Percentiles rank a stretch among this genome's conserved stretches.
Evolutionary conservation across 2,888 invertebrate genomes (phyloP).

Genomic region (Ophonus ardosiacus): DNA sequence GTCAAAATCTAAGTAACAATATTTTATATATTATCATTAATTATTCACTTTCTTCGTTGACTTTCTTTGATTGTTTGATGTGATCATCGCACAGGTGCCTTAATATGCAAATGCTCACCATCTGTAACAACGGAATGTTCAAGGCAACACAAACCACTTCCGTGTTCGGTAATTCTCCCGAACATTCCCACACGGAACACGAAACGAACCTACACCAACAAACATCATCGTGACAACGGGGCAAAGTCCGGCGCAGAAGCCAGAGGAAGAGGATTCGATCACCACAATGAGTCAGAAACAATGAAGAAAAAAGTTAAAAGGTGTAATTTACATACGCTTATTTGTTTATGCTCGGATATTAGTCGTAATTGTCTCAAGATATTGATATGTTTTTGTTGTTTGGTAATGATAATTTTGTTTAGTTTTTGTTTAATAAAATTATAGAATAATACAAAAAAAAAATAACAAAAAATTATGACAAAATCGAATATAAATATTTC

Average conservation of each 20-base stretch:
- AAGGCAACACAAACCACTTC: conserved; percentile 16
- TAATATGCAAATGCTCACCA: conserved; percentile 1
- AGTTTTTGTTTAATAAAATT: neutral
- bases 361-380: conserved; percentile 2
- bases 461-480: neutral
- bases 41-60: no score
- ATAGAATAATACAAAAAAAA: neutral
- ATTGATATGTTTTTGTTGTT: neutral
- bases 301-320: neutral
- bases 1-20: no score
- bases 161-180: conserved; percentile 21
- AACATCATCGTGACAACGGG: neutral
- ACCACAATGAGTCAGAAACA: neutral
- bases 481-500: no score
- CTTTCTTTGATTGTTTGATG: neutral
- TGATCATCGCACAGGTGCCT: conserved; percentile 4
- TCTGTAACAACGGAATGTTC: conserved; percentile 12
- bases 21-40: no score
- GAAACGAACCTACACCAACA: conserved; percentile 17
- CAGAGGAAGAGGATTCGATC: neutral
- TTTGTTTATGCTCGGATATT: conserved; percentile 2
- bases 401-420: neutral
- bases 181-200: neutral
- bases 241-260: neutral
- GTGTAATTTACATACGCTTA: conserved; percentile 8